A percentile compares a stretch with the other conserved stretches of the same genome.
Conservation (phyloP, 2,888 invertebrate genomes). For the Arenicola marina region DNA sequence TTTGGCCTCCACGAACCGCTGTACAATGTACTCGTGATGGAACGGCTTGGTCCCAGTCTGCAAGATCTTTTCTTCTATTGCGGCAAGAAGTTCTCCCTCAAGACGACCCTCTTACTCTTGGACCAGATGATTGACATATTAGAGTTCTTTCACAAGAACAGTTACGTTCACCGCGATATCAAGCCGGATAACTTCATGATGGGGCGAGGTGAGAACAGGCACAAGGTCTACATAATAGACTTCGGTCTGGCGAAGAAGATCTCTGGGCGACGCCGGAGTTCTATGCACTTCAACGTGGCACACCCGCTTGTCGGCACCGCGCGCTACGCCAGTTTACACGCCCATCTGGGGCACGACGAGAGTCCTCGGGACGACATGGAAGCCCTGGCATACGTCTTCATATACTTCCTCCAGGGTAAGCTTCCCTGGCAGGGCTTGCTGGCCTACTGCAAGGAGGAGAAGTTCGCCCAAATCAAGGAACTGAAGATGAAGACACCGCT, state of each 20-base stretch:
- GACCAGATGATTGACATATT: slow-evolving; percentile 24
- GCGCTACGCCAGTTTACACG: slow-evolving; percentile 21
- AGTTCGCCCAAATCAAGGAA: slow-evolving; percentile 20
- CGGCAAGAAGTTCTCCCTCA: slow-evolving; percentile 19
- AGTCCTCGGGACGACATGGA: slow-evolving; percentile 29
- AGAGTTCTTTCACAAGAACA: slow-evolving; percentile 94
- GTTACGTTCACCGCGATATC: slow-evolving; percentile 96
- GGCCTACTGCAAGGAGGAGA: slow-evolving; percentile 12
- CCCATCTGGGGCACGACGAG: slow-evolving; percentile 23
- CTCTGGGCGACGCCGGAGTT: background rate
- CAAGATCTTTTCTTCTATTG: slow-evolving; percentile 23
- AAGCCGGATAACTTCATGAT: slow-evolving; percentile 63
- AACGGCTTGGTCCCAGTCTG: slow-evolving; percentile 25
- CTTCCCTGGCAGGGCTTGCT: slow-evolving; percentile 33
- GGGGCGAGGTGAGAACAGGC: slow-evolving; percentile 25
- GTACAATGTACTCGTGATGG: slow-evolving; percentile 23
- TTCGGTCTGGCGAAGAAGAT: slow-evolving; percentile 59
- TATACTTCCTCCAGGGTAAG: slow-evolving; percentile 27
- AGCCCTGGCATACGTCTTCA: slow-evolving; percentile 19
- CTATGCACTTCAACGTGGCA: slow-evolving; percentile 14
- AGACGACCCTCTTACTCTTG: slow-evolving; percentile 20
- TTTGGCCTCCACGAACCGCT: slow-evolving; percentile 24
- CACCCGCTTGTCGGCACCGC: slow-evolving; percentile 27
- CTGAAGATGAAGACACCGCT: slow-evolving; percentile 14
- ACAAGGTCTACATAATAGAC: slow-evolving; percentile 52